phyloP scores from a whole-genome alignment of 2,888 invertebrate species.

The Ganaspis brasiliensis region DNA sequence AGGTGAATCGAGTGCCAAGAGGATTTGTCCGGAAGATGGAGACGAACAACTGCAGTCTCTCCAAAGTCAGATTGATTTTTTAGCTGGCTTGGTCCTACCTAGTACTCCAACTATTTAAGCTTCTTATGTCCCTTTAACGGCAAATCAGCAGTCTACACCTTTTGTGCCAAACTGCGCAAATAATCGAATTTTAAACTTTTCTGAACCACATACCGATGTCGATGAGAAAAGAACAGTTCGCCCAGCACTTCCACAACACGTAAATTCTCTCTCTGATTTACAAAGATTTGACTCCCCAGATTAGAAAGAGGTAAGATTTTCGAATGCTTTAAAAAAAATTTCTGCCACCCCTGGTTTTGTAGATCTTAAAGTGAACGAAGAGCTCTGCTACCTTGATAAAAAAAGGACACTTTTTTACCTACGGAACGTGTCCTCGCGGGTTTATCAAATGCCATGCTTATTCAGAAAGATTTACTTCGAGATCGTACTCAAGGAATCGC shows the following conservation, averaged over 20 bases:
- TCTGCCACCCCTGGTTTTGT: not conserved
- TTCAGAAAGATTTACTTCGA: not conserved
- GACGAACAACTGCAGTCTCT: too few relatives aligned
- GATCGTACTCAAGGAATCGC: not conserved
- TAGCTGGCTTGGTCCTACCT: too few relatives aligned
- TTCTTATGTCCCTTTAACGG: too few relatives aligned
- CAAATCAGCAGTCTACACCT: too few relatives aligned
- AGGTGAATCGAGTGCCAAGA: too few relatives aligned
- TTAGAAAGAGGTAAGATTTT: constrained; percentile 11
- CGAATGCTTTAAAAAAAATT: not conserved
- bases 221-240: not conserved
- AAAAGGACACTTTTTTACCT: not conserved
- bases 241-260: not conserved
- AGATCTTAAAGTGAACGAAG: not conserved
- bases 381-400: not conserved
- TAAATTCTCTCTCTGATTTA: not conserved
- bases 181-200: not conserved
- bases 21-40: too few relatives aligned
- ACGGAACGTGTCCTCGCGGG: not conserved
- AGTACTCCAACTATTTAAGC: too few relatives aligned
- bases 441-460: not conserved
- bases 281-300: not conserved
- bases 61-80: too few relatives aligned
- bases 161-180: not conserved
- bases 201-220: not conserved